These are phyloP conservation scores for Molorchus minor DNA, from an alignment of 2,888 invertebrate genomes.

Conservation along the genomic window DNA sequence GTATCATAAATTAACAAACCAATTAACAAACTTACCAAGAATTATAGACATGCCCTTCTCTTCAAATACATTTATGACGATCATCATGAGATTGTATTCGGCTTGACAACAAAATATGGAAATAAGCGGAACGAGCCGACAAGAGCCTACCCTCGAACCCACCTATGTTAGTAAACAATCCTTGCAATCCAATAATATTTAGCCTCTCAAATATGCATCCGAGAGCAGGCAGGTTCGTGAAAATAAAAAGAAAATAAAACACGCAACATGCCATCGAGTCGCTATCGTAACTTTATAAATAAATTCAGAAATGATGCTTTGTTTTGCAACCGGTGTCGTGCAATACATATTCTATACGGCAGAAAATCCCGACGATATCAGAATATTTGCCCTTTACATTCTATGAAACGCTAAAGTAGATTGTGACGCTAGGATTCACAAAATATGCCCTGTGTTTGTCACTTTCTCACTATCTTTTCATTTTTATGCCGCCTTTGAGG, in stretches of 20 bases:
- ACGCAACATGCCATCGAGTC: constrained; percentile 31
- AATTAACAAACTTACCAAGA: too few species aligned
- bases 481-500: constrained; percentile 24
- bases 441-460: constrained; percentile 27
- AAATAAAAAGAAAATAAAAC: constrained; percentile 35
- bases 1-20: too few species aligned
- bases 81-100: too few species aligned
- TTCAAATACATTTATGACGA: too few species aligned
- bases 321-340: constrained; percentile 42
- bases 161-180: too few species aligned
- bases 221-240: constrained; percentile 28
- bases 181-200: constrained; percentile 37
- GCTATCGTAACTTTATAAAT: constrained; percentile 43
- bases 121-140: too few species aligned
- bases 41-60: too few species aligned
- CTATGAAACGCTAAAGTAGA: constrained; percentile 13
- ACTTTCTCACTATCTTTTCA: constrained; percentile 27
- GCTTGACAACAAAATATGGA: too few species aligned
- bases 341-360: constrained; percentile 39
- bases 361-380: constrained; percentile 39
- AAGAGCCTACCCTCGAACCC: too few species aligned
- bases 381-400: constrained; percentile 35
- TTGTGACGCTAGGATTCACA: constrained; percentile 24
- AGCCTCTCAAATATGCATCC: constrained; percentile 36
- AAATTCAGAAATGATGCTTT: constrained; percentile 43